Evolutionary conservation across 2,888 invertebrate genomes (phyloP).

Genomic region (Apeira syringaria): DNA sequence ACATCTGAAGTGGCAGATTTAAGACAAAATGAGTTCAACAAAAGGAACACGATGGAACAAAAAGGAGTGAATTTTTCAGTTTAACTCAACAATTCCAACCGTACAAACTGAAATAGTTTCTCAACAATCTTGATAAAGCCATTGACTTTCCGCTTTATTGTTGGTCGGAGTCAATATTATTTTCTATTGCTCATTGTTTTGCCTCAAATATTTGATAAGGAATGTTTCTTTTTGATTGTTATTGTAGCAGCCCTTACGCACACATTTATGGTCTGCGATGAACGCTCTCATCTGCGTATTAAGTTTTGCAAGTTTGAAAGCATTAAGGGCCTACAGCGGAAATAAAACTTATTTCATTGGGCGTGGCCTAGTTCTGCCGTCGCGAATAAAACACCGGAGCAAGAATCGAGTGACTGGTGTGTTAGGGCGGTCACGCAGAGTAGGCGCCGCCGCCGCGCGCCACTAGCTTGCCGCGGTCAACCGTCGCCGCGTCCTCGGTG

Average conservation of each 20-base stretch:
- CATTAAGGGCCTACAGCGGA: too few relatives aligned
- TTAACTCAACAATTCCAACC: background rate
- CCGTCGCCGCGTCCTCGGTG: too few relatives aligned
- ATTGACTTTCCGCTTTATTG: conserved; percentile 28
- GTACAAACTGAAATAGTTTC: conserved; percentile 37
- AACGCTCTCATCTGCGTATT: background rate
- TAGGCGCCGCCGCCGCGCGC: too few relatives aligned
- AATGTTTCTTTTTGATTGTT: conserved; percentile 4
- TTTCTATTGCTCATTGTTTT: conserved; percentile 19
- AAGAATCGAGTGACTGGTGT: too few relatives aligned
- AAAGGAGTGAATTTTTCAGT: conserved; percentile 20
- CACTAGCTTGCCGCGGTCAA: too few relatives aligned
- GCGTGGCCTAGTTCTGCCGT: too few relatives aligned
- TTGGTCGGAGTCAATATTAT: conserved; percentile 9
- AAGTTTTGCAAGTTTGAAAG: background rate
- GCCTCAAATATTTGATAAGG: conserved; percentile 10
- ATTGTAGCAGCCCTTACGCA: conserved; percentile 7
- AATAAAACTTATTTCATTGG: too few relatives aligned
- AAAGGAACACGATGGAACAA: conserved; percentile 24
- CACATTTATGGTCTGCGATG: background rate
- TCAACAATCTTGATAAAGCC: conserved; percentile 43
- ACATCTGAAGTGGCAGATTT: conserved; percentile 25
- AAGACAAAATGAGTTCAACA: conserved; percentile 23
- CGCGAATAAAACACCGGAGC: too few relatives aligned
- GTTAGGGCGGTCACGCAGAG: too few relatives aligned